A percentile compares a stretch with the other conserved stretches of the same genome.
Evolutionary conservation across 2,113 vertebrate genomes (phyloP).

Genomic region (Apteryx owenii): DNA sequence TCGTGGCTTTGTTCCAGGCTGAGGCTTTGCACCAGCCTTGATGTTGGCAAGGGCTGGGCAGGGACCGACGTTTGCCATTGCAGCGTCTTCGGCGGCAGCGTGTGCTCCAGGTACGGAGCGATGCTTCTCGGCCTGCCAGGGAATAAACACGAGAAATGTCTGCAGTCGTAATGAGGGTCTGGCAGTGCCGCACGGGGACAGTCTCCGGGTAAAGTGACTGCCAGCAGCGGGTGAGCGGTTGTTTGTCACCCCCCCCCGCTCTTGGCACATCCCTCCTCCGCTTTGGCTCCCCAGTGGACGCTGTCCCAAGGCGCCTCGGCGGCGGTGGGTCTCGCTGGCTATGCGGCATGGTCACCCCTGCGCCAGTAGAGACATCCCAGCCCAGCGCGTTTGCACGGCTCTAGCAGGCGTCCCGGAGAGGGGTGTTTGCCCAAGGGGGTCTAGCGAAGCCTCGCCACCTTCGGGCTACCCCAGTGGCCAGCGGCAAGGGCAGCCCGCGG

Average conservation of each 20-base stretch:
- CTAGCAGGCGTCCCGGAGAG: too few relatives aligned
- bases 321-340: not conserved
- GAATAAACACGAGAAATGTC: not conserved
- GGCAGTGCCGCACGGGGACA: too few relatives aligned
- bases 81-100: too few relatives aligned
- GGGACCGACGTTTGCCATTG: not conserved
- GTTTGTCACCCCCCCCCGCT: accelerated
- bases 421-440: too few relatives aligned
- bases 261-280: accelerated
- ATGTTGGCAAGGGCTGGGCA: not conserved
- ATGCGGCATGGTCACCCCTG: too few relatives aligned
- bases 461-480: too few relatives aligned
- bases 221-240: too few relatives aligned
- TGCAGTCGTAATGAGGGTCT: too few relatives aligned
- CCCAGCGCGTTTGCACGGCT: too few relatives aligned
- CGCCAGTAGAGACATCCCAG: too few relatives aligned
- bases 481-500: too few relatives aligned
- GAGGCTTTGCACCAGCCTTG: not conserved
- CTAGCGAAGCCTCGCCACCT: too few relatives aligned
- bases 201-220: not conserved
- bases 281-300: not conserved
- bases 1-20: not conserved
- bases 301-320: not conserved
- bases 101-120: not conserved
- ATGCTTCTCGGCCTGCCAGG: not conserved